Conservation (phyloP, 92 coral and sea anemone species). For the Epizoanthus rinbou region DNA sequence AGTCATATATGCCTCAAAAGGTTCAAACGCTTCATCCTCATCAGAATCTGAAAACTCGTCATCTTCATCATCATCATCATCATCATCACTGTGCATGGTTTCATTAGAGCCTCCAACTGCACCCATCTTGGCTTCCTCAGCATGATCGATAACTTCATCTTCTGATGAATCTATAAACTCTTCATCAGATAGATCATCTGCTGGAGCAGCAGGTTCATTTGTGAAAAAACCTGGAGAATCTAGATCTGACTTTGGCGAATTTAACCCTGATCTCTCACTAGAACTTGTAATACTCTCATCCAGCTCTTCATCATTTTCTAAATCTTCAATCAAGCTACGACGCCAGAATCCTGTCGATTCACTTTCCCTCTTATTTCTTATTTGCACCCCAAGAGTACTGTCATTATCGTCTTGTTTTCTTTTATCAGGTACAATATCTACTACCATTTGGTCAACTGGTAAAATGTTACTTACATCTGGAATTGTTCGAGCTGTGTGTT, state of each 20-base stretch:
- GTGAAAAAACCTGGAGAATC: constrained; percentile 36
- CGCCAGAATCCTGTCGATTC: constrained; percentile 72
- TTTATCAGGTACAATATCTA: constrained; percentile 28
- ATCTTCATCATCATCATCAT: constrained; percentile 30
- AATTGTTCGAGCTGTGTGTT: neutral
- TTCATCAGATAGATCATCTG: constrained; percentile 58
- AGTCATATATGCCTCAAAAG: constrained; percentile 57
- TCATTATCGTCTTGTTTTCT: constrained; percentile 24
- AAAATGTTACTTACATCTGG: constrained; percentile 2
- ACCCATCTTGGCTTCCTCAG: constrained; percentile 79
- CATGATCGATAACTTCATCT: constrained; percentile 82
- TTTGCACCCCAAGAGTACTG: constrained; percentile 20
- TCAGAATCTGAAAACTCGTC: constrained; percentile 46
- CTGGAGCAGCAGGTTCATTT: constrained; percentile 18
- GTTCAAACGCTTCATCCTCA: constrained; percentile 55
- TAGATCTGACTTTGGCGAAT: constrained; percentile 38
- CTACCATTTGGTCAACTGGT: neutral
- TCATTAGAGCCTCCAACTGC: constrained; percentile 73
- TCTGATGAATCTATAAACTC: constrained; percentile 84
- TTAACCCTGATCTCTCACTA: constrained; percentile 48
- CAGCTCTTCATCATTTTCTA: constrained; percentile 74
- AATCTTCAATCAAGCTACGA: constrained; percentile 79
- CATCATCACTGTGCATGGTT: neutral
- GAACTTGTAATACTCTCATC: constrained; percentile 76
- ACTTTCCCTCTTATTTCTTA: constrained; percentile 32